These are phyloP conservation scores for Hirtodrosophila alboralis DNA, from an alignment of 2,888 invertebrate genomes.

Conservation along the genomic window DNA sequence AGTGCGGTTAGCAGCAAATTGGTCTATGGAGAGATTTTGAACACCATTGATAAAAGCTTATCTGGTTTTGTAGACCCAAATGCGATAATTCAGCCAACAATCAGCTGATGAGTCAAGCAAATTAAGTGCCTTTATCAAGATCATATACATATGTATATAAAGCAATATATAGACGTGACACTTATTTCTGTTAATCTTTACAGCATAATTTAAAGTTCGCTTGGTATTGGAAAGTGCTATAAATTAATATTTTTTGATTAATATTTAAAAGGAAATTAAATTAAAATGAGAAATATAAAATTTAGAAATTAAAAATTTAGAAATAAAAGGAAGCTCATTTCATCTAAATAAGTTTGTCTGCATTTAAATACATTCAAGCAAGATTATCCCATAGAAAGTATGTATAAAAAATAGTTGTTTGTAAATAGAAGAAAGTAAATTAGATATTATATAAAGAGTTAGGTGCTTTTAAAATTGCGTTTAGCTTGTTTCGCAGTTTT, in stretches of 20 bases:
- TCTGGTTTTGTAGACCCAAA: constrained; percentile 1
- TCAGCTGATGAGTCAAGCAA: constrained; percentile 26
- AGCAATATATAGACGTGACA: not conserved
- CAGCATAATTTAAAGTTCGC: constrained; percentile 5
- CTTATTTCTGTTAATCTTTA: not conserved
- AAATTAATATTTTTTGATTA: no score
- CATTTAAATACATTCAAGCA: not conserved
- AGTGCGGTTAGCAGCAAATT: not conserved
- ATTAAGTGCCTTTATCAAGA: constrained; percentile 6
- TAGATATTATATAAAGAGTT: no score
- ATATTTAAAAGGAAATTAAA: constrained; percentile 6
- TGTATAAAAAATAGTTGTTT: no score
- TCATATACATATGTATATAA: constrained; percentile 1
- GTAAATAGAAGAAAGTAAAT: no score
- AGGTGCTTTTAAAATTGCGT: no score
- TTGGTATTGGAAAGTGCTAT: not conserved
- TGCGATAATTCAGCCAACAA: not conserved
- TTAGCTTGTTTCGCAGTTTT: constrained; percentile 50
- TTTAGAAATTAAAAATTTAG: not conserved
- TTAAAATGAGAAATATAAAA: not conserved
- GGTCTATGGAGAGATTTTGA: constrained; percentile 3
- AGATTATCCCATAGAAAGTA: no score
- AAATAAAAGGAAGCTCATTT: not conserved
- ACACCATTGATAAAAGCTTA: constrained; percentile 22
- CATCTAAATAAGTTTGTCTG: not conserved